These are phyloP conservation scores for Melanocharis versteri DNA, from an alignment of 2,113 vertebrate genomes.

Conservation along the genomic window DNA sequence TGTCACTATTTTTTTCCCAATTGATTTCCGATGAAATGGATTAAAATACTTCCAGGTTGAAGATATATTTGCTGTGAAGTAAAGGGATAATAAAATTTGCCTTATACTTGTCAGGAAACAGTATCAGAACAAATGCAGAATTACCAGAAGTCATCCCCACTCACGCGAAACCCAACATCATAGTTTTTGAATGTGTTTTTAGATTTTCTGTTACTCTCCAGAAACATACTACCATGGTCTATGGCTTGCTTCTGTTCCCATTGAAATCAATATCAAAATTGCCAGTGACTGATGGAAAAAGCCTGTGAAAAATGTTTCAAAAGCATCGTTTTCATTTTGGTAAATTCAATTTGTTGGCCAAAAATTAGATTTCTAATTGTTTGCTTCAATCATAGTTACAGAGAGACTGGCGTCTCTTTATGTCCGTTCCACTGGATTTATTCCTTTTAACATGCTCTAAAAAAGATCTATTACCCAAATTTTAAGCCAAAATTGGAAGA, in stretches of 20 bases:
- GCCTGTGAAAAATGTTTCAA: neutral
- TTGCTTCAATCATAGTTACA: neutral
- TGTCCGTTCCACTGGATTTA: neutral
- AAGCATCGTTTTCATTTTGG: neutral
- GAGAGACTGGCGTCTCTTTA: neutral
- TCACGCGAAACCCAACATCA: neutral
- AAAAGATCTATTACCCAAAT: neutral
- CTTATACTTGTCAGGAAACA: neutral
- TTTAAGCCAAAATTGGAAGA: neutral
- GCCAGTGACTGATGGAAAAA: neutral
- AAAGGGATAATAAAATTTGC: neutral
- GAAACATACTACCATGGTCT: neutral
- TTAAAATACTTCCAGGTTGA: neutral
- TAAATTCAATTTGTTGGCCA: neutral
- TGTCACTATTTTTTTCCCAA: neutral
- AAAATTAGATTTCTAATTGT: neutral
- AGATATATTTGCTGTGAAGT: neutral
- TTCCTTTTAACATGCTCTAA: neutral
- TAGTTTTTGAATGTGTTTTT: neutral
- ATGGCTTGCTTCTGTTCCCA: neutral
- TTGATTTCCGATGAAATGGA: rapidly evolving
- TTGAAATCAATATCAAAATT: neutral
- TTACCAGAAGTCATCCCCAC: neutral
- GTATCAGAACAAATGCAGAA: neutral
- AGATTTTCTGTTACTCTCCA: neutral